These are phyloP conservation scores for Pantelozetes paolii DNA, from an alignment of 2,888 invertebrate species.

Conservation along the genomic window DNA sequence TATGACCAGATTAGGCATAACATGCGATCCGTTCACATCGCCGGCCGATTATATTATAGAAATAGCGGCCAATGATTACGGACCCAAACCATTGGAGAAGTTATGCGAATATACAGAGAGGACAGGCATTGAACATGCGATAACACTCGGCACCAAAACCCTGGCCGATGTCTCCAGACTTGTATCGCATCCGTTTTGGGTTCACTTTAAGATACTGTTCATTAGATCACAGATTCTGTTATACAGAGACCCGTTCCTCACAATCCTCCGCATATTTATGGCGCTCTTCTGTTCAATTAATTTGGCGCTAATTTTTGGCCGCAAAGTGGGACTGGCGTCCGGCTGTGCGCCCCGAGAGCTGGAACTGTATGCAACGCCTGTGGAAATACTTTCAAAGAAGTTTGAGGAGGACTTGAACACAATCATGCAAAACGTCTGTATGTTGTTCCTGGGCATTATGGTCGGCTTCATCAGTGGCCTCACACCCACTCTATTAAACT, in stretches of 20 bases:
- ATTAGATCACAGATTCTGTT: background rate
- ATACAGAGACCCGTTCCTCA: conserved; percentile 30
- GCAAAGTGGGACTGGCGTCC: conserved; percentile 24
- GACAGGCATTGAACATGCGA: background rate
- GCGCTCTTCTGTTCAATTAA: conserved; percentile 9
- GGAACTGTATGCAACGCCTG: conserved; percentile 28
- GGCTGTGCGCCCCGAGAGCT: conserved; percentile 32
- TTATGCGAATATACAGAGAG: background rate
- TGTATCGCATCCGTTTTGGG: conserved; percentile 25
- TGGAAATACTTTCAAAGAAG: conserved; percentile 11
- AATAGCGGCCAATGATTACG: conserved; percentile 39
- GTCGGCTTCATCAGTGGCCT: conserved; percentile 33
- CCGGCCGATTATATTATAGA: conserved; percentile 41
- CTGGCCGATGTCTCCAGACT: background rate
- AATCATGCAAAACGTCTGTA: conserved; percentile 26
- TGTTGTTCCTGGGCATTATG: conserved; percentile 38
- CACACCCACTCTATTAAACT: conserved; percentile 19
- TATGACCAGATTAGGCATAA: background rate
- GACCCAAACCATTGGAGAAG: conserved; percentile 10
- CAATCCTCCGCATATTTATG: background rate
- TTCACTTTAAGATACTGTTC: conserved; percentile 15
- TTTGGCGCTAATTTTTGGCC: conserved; percentile 33
- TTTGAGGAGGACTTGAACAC: conserved; percentile 22
- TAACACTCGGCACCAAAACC: background rate
- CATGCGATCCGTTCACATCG: conserved; percentile 30